Percentiles rank a stretch among this genome's conserved stretches.
Evolutionary conservation across 2,797 vertebrate species (phyloP).

Genomic region (Hemibagrus guttatus): DNA sequence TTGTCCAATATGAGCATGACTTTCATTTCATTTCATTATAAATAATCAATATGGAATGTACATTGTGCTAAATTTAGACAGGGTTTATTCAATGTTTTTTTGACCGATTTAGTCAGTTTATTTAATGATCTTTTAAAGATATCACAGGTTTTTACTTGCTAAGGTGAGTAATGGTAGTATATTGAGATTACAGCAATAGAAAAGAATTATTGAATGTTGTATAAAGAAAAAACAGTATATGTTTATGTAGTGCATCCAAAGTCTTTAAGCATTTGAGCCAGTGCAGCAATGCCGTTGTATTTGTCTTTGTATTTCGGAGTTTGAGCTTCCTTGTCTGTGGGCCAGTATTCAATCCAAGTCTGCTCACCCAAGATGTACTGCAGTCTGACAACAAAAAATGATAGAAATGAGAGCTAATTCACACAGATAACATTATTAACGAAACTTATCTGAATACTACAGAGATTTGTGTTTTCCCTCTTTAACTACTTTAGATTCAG

Average conservation of each 20-base stretch:
- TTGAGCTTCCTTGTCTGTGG: slow-evolving; percentile 47
- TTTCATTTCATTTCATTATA: neutral
- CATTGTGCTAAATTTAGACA: neutral
- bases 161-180: neutral
- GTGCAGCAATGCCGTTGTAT: neutral
- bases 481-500: neutral
- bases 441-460: neutral
- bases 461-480: neutral
- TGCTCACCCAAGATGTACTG: slow-evolving; percentile 54
- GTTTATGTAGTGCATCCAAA: slow-evolving; percentile 46
- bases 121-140: neutral
- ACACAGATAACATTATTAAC: neutral
- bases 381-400: slow-evolving; percentile 30
- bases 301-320: neutral
- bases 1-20: neutral
- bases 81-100: too few species aligned
- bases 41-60: neutral
- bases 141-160: neutral
- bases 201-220: neutral
- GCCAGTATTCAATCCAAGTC: slow-evolving; percentile 62
- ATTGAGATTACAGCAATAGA: neutral
- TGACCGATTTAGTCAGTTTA: neutral
- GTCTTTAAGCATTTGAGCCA: slow-evolving; percentile 7
- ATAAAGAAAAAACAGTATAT: neutral
- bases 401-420: neutral